Conservation (phyloP, 2,888 invertebrate species). For the Chrysopilus asiliformis region DNA sequence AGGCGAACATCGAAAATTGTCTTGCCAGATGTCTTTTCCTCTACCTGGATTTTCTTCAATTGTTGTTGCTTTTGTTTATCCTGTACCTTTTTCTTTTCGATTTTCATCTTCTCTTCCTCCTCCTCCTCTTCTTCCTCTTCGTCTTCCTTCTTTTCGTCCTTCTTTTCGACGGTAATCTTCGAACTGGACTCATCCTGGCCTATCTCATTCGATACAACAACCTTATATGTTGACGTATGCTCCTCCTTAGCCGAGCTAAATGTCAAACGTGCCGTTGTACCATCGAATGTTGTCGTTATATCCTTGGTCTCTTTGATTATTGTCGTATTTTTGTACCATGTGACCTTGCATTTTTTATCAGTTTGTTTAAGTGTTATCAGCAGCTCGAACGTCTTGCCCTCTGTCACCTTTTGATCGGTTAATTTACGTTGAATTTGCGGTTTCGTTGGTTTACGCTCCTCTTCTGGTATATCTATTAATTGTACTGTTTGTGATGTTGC, state of each 20-base stretch:
- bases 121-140: slow-evolving; percentile 37
- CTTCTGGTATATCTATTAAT: slow-evolving; percentile 67
- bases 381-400: slow-evolving; percentile 67
- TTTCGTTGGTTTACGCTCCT: slow-evolving; percentile 61
- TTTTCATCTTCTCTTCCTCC: slow-evolving; percentile 38
- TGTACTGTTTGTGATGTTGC: slow-evolving; percentile 80
- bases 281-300: slow-evolving; percentile 68
- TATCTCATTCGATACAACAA: slow-evolving; percentile 78
- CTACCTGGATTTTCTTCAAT: slow-evolving; percentile 37
- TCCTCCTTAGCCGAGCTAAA: slow-evolving; percentile 65
- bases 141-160: slow-evolving; percentile 41
- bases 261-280: slow-evolving; percentile 62
- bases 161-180: slow-evolving; percentile 63
- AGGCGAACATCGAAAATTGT: slow-evolving; percentile 39
- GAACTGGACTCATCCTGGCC: slow-evolving; percentile 83
- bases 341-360: slow-evolving; percentile 68
- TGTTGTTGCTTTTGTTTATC: background rate
- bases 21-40: slow-evolving; percentile 21
- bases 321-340: slow-evolving; percentile 74
- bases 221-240: slow-evolving; percentile 67
- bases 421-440: slow-evolving; percentile 69
- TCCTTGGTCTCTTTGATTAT: slow-evolving; percentile 66
- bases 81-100: slow-evolving; percentile 21
- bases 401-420: slow-evolving; percentile 53
- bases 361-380: slow-evolving; percentile 56